A percentile compares a stretch with the other conserved stretches of the same genome.
phyloP scores from a whole-genome alignment of 1,140 invertebrate species.

The Neocloeon triangulifer region DNA sequence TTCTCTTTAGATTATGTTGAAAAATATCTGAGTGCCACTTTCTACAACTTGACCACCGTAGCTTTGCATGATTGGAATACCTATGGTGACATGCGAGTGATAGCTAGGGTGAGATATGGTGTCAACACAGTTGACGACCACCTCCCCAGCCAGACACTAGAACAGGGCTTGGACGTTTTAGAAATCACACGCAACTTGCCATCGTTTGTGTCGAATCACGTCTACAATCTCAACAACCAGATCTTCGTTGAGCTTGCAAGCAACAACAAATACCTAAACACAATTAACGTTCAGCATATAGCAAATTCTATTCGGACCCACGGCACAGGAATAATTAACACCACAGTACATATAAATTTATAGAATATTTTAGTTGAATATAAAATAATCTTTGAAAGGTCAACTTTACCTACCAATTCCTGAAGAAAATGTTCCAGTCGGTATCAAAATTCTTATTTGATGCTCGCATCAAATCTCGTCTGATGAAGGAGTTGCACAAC shows the following conservation, averaged over 20 bases:
- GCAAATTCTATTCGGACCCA: slow-evolving; percentile 96
- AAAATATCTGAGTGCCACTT: slow-evolving; percentile 81
- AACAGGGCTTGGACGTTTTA: slow-evolving; percentile 91
- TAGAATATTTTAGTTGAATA: not conserved
- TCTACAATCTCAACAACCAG: slow-evolving; percentile 95
- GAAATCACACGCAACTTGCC: slow-evolving; percentile 96
- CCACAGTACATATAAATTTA: slow-evolving; percentile 40
- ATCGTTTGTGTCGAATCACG: slow-evolving; percentile 80
- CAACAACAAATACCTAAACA: slow-evolving; percentile 87
- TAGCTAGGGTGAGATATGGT: slow-evolving; percentile 69
- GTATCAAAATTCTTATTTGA: slow-evolving; percentile 97
- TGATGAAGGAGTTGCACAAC: slow-evolving; percentile 73
- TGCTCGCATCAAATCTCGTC: slow-evolving; percentile 89
- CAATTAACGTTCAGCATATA: slow-evolving; percentile 85
- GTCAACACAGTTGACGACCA: slow-evolving; percentile 69
- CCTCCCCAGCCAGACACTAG: slow-evolving; percentile 86
- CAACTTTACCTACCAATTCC: slow-evolving; percentile 95
- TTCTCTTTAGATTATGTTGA: slow-evolving; percentile 35
- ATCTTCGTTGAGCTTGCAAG: slow-evolving; percentile 84
- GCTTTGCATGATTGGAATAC: slow-evolving; percentile 95
- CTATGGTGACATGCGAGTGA: slow-evolving; percentile 85
- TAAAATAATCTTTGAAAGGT: not conserved
- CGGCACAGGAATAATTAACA: slow-evolving; percentile 93
- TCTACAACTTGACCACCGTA: slow-evolving; percentile 94
- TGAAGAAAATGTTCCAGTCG: slow-evolving; percentile 78